Percentiles rank a stretch among this genome's conserved stretches.
phyloP scores from a whole-genome alignment of 2,113 vertebrate genomes.

The Hyaena hyaena region DNA sequence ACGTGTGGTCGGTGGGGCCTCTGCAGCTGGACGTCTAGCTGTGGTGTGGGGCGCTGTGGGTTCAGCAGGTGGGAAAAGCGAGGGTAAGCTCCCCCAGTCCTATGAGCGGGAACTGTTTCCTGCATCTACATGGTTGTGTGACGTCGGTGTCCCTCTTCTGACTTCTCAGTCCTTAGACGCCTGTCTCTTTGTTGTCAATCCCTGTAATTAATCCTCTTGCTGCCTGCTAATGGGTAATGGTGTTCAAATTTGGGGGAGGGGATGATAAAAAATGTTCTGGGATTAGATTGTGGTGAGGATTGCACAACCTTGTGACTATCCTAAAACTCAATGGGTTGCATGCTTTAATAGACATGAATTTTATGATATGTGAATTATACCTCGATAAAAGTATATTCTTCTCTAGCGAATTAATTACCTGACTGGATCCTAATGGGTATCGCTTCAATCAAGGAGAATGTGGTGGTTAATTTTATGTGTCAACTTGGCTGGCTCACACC shows the following conservation, averaged over 20 bases:
- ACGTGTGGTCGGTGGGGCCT: accelerated
- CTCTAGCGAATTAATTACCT: background rate
- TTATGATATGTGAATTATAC: background rate
- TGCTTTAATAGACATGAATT: background rate
- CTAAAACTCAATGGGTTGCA: background rate
- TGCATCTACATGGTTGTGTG: too few species aligned
- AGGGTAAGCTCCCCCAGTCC: background rate
- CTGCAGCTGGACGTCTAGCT: background rate
- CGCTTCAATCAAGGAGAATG: background rate
- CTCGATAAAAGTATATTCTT: background rate
- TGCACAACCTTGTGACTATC: background rate
- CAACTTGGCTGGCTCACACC: background rate
- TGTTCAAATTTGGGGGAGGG: background rate
- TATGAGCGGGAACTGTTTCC: background rate
- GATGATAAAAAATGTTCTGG: background rate
- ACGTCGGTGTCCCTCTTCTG: background rate
- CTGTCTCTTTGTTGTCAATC: background rate
- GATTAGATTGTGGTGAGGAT: background rate
- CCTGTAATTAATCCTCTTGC: background rate
- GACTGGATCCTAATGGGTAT: background rate
- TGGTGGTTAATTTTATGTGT: background rate
- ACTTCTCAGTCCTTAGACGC: background rate
- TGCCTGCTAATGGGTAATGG: background rate
- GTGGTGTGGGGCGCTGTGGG: background rate
- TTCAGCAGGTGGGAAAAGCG: background rate